Base-by-base conservation (phyloP, 2,113 vertebrate genomes). In the Colius striatus region DNA sequence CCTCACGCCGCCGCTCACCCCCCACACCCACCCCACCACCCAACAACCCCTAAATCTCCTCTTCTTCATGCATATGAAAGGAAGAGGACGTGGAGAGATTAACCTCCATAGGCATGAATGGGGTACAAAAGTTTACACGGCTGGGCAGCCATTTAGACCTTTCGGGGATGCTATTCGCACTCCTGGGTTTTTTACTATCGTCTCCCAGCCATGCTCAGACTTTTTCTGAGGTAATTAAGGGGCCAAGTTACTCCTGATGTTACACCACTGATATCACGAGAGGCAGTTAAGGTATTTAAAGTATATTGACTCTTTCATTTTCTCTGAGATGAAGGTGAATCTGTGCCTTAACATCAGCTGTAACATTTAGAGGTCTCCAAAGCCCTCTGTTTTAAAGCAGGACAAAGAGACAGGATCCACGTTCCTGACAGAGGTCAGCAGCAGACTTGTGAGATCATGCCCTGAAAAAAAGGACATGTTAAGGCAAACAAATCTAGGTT, bases 21-120 rank as follows among this genome's bases (percentile, higher is more conserved):
- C 53, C 63, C 53, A 11, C 57, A 20, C 87, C 87, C 47, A 15
- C 87, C 81, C 70, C 71, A 58, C 75, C 94, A 25, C 95, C 91
- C 89, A 48, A 77, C 66, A 55, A 25, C 78, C 92, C 93, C 92
- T 94, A 87, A 95, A 92, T 96, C 91, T 90, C 76, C 55, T 93
- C 91, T 94, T 78, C 96, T 89, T 96, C 92, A 94, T 96, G 89
- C 97, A 96, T 96, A 96, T 96, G 92, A 94, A 91, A 97, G 92
- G 78, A 21, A 63, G 32, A 86, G 82, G 82, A 92, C 66, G 45
- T 80, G 90, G 60, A 60, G 94, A 87, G 96, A 96, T 95, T 95
- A 96, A 96, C 95, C 93, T 96, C 90, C 70, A 8, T 29, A 58
- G 87, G 78, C 87, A 89, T 88, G 75, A 86, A 96, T 92, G 88